Conservation (phyloP, 2,113 vertebrate species). For the Catharus fuscescens region DNA sequence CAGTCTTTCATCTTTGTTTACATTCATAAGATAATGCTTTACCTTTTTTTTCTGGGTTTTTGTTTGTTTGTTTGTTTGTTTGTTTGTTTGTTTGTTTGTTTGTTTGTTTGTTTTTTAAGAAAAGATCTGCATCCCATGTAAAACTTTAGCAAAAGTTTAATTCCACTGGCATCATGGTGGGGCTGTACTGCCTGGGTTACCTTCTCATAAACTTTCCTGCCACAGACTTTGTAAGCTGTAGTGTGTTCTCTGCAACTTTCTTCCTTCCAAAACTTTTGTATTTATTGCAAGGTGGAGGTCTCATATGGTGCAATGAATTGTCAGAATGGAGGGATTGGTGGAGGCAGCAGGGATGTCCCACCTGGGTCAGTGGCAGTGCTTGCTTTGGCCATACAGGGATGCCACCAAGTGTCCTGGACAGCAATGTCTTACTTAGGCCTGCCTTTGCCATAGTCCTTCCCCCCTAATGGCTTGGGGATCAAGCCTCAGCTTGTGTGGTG, state of each 20-base stretch:
- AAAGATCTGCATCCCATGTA: background rate
- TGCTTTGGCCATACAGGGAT: background rate
- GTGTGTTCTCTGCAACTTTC: background rate
- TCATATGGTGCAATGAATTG: fast-evolving
- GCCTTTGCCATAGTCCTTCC: background rate
- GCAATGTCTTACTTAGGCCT: background rate
- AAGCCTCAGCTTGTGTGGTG: fast-evolving
- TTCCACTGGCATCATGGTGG: background rate
- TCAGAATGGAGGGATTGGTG: background rate
- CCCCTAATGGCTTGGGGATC: background rate
- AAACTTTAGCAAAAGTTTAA: background rate
- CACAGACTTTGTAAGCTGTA: background rate
- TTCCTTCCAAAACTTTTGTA: background rate
- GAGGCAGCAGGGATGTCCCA: background rate
- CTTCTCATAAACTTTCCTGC: background rate
- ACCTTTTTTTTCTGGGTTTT: background rate
- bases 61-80: too few species aligned
- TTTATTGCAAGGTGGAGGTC: fast-evolving
- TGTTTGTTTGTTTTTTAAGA: background rate
- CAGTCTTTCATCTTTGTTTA: slow-evolving; percentile 10
- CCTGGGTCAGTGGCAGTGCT: background rate
- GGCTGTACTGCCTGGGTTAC: background rate
- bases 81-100: background rate
- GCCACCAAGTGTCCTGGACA: background rate
- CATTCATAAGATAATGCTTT: background rate